These are phyloP conservation scores for Parnassius glacialis DNA, from an alignment of 2,888 invertebrate species.

Conservation along the genomic window DNA sequence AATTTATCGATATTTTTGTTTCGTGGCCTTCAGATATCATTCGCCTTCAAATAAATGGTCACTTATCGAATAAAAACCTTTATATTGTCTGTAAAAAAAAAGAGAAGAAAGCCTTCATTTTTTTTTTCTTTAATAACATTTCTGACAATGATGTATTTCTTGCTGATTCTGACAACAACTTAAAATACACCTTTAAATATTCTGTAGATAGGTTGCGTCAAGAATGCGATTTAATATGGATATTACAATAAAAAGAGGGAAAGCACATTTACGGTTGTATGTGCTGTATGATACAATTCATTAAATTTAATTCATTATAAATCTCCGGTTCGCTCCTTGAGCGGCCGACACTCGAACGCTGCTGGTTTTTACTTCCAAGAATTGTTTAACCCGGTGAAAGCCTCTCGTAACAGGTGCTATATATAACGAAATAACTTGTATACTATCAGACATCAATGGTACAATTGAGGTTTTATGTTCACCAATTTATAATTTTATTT, in stretches of 20 bases:
- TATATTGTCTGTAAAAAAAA: too few species aligned
- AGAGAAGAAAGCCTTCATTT: too few species aligned
- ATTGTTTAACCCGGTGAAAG: slow-evolving; percentile 63
- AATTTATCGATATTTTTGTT: too few species aligned
- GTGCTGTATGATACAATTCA: slow-evolving; percentile 1
- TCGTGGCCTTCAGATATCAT: too few species aligned
- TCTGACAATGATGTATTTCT: too few species aligned
- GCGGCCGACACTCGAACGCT: slow-evolving; percentile 32
- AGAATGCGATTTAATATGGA: too few species aligned
- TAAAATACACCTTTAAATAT: too few species aligned
- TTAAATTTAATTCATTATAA: slow-evolving; percentile 9
- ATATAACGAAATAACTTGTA: slow-evolving; percentile 48
- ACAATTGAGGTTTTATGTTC: slow-evolving; percentile 12
- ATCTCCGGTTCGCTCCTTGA: background rate
- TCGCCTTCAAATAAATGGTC: too few species aligned
- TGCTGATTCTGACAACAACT: too few species aligned
- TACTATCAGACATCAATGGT: slow-evolving; percentile 40
- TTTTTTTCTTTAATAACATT: too few species aligned
- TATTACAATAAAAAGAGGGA: background rate
- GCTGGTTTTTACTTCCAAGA: slow-evolving; percentile 61
- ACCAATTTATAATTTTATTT: background rate
- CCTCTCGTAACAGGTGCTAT: slow-evolving; percentile 55
- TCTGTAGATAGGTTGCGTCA: too few species aligned
- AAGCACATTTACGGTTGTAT: slow-evolving; percentile 1
- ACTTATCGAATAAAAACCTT: too few species aligned